phyloP scores from a whole-genome alignment of 2,888 invertebrate species.

The Abrostola triplasia region DNA sequence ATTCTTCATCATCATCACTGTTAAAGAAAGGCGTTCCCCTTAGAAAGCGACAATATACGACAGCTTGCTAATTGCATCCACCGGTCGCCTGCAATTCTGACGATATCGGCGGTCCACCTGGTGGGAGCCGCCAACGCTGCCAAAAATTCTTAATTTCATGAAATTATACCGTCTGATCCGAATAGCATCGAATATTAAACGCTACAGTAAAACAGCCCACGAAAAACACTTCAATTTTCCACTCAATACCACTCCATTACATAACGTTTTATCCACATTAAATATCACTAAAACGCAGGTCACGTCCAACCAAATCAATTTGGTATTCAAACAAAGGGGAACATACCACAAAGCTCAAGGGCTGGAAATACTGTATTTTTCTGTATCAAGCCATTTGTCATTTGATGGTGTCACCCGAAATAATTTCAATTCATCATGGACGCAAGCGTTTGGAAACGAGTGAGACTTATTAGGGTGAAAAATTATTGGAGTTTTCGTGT shows the following conservation, averaged over 20 bases:
- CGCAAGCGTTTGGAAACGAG: conserved; percentile 44
- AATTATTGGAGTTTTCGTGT: conserved; percentile 20
- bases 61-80: too few species aligned
- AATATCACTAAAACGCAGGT: conserved; percentile 21
- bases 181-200: too few species aligned
- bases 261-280: conserved; percentile 33
- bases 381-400: conserved; percentile 49
- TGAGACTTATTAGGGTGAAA: conserved; percentile 53
- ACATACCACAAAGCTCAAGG: not conserved
- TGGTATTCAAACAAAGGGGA: conserved; percentile 40
- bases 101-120: too few species aligned
- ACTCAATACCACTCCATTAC: conserved; percentile 10
- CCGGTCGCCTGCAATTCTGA: too few species aligned
- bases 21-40: too few species aligned
- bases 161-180: too few species aligned
- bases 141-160: too few species aligned
- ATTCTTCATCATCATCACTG: too few species aligned
- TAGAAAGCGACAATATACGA: too few species aligned
- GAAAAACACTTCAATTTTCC: conserved; percentile 13
- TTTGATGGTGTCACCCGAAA: conserved; percentile 46
- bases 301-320: conserved; percentile 46
- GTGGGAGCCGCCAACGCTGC: too few species aligned
- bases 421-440: conserved; percentile 54
- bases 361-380: conserved; percentile 14
- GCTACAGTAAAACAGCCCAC: too few species aligned